phyloP scores from a whole-genome alignment of 2,113 vertebrate genomes.

The Ceyx melanurus region DNA sequence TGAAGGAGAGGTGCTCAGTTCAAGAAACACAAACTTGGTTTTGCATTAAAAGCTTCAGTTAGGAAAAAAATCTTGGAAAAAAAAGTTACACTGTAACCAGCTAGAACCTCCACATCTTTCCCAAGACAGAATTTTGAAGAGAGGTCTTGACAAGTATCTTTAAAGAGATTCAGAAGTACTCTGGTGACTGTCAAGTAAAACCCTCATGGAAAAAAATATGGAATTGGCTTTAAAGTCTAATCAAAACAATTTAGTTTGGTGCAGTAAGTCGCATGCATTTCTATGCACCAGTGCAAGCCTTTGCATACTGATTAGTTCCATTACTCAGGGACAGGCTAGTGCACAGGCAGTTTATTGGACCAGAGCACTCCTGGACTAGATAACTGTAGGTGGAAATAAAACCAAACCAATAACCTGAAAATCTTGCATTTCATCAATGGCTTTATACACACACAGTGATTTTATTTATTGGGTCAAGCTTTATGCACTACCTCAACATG shows the following conservation, averaged over 20 bases:
- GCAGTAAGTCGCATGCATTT: not conserved
- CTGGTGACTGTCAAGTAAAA: not conserved
- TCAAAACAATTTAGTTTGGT: not conserved
- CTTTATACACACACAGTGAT: rapidly evolving
- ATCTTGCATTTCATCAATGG: not conserved
- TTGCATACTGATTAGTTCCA: not conserved
- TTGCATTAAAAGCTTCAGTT: not conserved
- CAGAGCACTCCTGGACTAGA: not conserved
- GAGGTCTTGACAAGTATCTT: not conserved
- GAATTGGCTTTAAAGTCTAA: not conserved
- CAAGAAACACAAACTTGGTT: not conserved
- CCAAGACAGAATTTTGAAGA: not conserved
- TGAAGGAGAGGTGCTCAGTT: not conserved
- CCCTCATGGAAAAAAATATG: not conserved
- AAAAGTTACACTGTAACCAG: not conserved
- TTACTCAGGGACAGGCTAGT: not conserved
- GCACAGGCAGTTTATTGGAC: not conserved
- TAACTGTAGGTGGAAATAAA: not conserved
- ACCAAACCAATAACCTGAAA: not conserved
- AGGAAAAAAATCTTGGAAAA: not conserved
- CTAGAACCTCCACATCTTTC: not conserved
- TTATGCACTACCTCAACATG: not conserved
- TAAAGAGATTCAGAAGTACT: not conserved
- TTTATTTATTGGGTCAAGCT: not conserved
- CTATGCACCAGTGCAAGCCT: not conserved